phyloP scores from a whole-genome alignment of 2,113 vertebrate species.

The Setophaga petechia region DNA sequence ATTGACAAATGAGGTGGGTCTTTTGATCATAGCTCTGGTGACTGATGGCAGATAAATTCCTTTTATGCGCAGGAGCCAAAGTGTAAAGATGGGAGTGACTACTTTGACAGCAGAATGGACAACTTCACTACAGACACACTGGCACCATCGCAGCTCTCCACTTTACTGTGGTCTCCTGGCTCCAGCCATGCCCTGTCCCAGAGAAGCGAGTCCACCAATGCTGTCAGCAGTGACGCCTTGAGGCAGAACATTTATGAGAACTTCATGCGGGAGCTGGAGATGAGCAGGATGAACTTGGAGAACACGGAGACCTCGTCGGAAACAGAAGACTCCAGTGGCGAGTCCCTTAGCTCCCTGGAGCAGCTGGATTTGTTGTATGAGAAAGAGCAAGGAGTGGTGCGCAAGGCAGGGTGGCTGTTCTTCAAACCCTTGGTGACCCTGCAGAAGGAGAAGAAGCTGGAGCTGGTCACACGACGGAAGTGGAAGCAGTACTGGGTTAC shows the following conservation, averaged over 20 bases:
- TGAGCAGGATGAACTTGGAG: conserved; percentile 73
- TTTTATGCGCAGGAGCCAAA: conserved; percentile 81
- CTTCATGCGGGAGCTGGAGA: conserved; percentile 90
- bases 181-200: conserved; percentile 73
- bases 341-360: conserved; percentile 91
- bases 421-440: conserved; percentile 93
- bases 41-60: not conserved
- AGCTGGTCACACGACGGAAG: conserved; percentile 87
- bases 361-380: conserved; percentile 93
- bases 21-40: rapidly evolving
- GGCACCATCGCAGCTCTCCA: conserved; percentile 78
- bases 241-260: conserved; percentile 94
- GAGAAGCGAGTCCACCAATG: conserved; percentile 82
- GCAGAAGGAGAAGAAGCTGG: conserved; percentile 95
- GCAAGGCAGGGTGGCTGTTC: conserved; percentile 93
- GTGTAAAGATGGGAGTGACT: conserved; percentile 85
- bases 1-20: not conserved
- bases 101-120: conserved; percentile 87
- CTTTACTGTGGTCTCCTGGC: conserved; percentile 80
- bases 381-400: conserved; percentile 94
- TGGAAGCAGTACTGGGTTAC: conserved; percentile 98
- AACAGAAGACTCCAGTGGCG: conserved; percentile 84
- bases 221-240: conserved; percentile 78
- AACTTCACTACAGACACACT: conserved; percentile 81
- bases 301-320: conserved; percentile 64